phyloP scores from a whole-genome alignment of 2,113 vertebrate species.

The Centrocercus urophasianus region DNA sequence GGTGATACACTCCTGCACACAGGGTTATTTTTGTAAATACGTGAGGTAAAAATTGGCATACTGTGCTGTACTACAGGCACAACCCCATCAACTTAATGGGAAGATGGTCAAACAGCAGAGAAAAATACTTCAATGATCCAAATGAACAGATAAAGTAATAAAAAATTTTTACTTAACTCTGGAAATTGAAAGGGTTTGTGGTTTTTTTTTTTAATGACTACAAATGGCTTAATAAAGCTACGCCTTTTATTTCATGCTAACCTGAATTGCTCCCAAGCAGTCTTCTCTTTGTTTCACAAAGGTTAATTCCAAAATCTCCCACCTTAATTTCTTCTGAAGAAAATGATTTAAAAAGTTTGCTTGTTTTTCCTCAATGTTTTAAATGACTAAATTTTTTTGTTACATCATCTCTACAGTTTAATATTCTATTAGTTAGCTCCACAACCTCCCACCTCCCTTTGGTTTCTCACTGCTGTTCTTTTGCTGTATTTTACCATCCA shows the following conservation, averaged over 20 bases:
- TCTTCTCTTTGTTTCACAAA: not conserved
- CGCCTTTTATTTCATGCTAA: not conserved
- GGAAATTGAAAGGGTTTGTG: too few relatives aligned
- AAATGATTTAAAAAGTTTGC: not conserved
- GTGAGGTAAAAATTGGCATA: rapidly evolving
- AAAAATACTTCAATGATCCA: not conserved
- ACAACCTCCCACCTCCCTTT: not conserved
- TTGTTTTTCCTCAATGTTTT: not conserved
- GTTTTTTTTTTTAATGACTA: not conserved
- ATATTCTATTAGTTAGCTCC: not conserved
- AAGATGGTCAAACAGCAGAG: not conserved
- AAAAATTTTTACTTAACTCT: not conserved
- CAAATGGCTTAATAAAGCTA: not conserved
- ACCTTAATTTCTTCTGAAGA: not conserved
- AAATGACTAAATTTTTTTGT: not conserved
- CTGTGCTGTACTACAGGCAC: rapidly evolving
- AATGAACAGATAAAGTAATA: not conserved
- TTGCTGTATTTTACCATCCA: not conserved
- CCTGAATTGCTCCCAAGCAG: not conserved
- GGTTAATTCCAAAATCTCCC: not conserved
- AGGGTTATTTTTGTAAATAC: not conserved
- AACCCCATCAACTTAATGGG: not conserved
- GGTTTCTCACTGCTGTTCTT: not conserved
- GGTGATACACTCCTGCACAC: not conserved
- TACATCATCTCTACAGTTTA: not conserved